Evolutionary conservation across 2,113 vertebrate species (phyloP).

Genomic region (Redunca redunca): DNA sequence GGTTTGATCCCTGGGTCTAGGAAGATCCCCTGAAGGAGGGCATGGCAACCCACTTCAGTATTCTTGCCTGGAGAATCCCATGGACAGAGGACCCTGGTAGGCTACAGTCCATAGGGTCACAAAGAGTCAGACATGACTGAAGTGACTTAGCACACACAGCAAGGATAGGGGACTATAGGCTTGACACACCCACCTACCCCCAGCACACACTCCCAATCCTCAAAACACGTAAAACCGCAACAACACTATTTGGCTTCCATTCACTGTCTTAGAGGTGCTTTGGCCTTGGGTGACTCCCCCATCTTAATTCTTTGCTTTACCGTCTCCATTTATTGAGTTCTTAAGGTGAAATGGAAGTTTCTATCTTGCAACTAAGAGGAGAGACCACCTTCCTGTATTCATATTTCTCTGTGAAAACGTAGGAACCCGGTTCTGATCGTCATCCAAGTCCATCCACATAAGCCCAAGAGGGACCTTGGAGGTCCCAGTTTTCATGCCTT

Average conservation of each 20-base stretch:
- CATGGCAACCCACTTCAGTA: background rate
- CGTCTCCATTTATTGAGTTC: background rate
- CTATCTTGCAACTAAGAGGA: background rate
- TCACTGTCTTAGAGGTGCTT: background rate
- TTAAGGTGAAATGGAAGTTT: background rate
- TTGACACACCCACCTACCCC: background rate
- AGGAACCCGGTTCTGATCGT: background rate
- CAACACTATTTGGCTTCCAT: background rate
- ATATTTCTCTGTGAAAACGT: background rate
- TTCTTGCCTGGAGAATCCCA: background rate
- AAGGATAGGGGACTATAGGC: background rate
- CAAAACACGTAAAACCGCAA: background rate
- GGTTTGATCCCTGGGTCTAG: background rate
- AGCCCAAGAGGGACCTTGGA: background rate
- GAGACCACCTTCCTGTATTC: background rate
- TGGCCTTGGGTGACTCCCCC: background rate
- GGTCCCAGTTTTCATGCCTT: background rate
- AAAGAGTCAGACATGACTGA: background rate
- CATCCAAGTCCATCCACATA: background rate
- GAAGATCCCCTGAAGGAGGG: background rate
- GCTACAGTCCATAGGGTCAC: background rate
- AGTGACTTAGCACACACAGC: background rate
- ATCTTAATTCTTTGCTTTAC: background rate
- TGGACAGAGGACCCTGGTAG: background rate
- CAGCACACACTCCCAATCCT: background rate